These are phyloP conservation scores for Porites rus DNA, from an alignment of 92 coral and sea anemone species.

Conservation along the genomic window DNA sequence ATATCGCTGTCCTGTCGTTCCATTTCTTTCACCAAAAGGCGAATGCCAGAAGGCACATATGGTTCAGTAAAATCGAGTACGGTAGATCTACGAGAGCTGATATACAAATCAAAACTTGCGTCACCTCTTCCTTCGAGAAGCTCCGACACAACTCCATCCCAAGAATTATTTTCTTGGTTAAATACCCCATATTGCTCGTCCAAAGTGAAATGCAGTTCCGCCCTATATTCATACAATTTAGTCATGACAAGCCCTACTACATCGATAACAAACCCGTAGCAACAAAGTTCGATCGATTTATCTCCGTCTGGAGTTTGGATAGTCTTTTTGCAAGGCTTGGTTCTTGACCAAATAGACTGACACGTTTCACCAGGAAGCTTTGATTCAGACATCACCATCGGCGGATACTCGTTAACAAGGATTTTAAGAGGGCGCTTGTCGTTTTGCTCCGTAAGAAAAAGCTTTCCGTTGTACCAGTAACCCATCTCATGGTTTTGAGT, in stretches of 20 bases:
- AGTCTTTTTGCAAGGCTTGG: slow-evolving; percentile 60
- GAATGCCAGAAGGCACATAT: slow-evolving; percentile 87
- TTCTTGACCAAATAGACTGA: slow-evolving; percentile 36
- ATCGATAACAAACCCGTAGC: slow-evolving; percentile 89
- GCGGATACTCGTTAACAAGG: slow-evolving; percentile 76
- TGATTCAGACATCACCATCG: slow-evolving; percentile 74
- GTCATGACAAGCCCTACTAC: slow-evolving; percentile 52
- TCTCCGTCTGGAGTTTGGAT: slow-evolving; percentile 49
- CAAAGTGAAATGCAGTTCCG: slow-evolving; percentile 61
- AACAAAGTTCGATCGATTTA: slow-evolving; percentile 50
- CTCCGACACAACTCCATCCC: slow-evolving; percentile 87
- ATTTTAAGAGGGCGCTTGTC: slow-evolving; percentile 54
- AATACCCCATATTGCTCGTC: slow-evolving; percentile 85
- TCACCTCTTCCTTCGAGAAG: slow-evolving; percentile 73
- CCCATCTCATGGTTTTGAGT: slow-evolving; percentile 36
- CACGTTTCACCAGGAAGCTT: slow-evolving; percentile 72
- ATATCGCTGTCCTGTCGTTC: slow-evolving; percentile 71
- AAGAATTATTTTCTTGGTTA: slow-evolving; percentile 66
- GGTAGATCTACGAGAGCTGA: slow-evolving; percentile 81
- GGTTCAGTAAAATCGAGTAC: slow-evolving; percentile 88
- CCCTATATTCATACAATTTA: background rate
- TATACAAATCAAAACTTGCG: slow-evolving; percentile 72
- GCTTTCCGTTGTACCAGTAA: slow-evolving; percentile 66
- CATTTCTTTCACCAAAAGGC: slow-evolving; percentile 77
- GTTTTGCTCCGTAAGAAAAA: slow-evolving; percentile 22